Conservation (phyloP, 2,888 invertebrate genomes). For the Drosophila fulvimacula region DNA sequence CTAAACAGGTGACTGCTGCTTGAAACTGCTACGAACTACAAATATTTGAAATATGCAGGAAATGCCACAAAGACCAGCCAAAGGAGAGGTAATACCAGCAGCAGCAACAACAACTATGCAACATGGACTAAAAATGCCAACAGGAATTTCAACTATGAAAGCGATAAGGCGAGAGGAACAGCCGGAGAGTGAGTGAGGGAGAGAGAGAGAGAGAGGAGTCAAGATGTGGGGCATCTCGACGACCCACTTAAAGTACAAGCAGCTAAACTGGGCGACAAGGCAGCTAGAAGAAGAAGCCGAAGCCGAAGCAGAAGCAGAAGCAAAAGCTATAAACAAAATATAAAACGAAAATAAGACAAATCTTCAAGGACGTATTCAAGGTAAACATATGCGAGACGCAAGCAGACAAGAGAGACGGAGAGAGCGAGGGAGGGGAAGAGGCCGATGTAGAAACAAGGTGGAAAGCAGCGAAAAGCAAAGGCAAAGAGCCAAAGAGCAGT, state of each 20-base stretch:
- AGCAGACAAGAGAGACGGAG: slow-evolving; percentile 11
- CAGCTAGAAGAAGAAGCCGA: slow-evolving; percentile 1
- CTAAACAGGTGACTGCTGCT: slow-evolving; percentile 1
- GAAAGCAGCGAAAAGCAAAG: slow-evolving; percentile 35
- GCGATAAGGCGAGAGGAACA: background rate
- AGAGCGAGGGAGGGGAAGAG: slow-evolving; percentile 13
- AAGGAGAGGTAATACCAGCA: slow-evolving; percentile 5
- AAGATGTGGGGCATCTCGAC: slow-evolving; percentile 21
- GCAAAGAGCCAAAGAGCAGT: slow-evolving; percentile 34
- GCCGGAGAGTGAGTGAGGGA: too few species aligned
- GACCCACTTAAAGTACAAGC: slow-evolving; percentile 50
- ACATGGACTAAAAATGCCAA: slow-evolving; percentile 34
- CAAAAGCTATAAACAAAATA: slow-evolving; percentile 62
- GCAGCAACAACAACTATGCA: slow-evolving; percentile 12
- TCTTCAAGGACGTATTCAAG: slow-evolving; percentile 80
- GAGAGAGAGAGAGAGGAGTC: background rate
- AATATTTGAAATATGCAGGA: slow-evolving; percentile 35
- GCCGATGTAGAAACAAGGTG: slow-evolving; percentile 12
- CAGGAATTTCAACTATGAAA: slow-evolving; percentile 51
- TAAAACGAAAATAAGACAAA: slow-evolving; percentile 71
- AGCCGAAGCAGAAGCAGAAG: slow-evolving; percentile 22
- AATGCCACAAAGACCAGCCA: slow-evolving; percentile 24
- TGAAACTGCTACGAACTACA: background rate
- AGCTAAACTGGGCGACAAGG: slow-evolving; percentile 39
- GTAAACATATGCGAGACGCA: slow-evolving; percentile 76